Conservation (phyloP, 92 coral and sea anemone genomes). For the Umimayanthus kanabou region DNA sequence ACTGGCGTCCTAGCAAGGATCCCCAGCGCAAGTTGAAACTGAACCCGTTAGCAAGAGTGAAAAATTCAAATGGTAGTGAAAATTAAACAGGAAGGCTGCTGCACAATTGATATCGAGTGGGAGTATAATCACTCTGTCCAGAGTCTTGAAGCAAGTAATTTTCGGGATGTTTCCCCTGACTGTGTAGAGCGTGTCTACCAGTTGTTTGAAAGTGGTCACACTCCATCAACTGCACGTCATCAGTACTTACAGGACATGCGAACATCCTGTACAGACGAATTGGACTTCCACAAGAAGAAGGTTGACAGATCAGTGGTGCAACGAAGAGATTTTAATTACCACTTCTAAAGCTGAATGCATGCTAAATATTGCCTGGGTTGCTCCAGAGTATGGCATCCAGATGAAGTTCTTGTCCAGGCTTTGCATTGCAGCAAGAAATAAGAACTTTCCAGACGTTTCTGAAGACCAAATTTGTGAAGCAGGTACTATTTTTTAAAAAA, state of each 20-base stretch:
- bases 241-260: slow-evolving; percentile 61
- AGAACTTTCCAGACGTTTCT: too few species aligned
- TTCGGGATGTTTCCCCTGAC: slow-evolving; percentile 62
- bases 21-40: too few species aligned
- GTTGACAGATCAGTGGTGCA: slow-evolving; percentile 68
- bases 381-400: too few species aligned
- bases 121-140: slow-evolving; percentile 69
- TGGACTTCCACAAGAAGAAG: slow-evolving; percentile 62
- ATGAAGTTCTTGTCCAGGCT: too few species aligned
- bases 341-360: too few species aligned
- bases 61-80: too few species aligned
- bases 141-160: slow-evolving; percentile 63
- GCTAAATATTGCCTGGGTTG: too few species aligned
- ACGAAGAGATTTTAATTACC: slow-evolving; percentile 64
- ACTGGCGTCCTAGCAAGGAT: too few species aligned
- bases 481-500: too few species aligned
- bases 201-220: slow-evolving; percentile 71
- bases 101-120: slow-evolving; percentile 63
- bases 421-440: too few species aligned
- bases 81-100: slow-evolving; percentile 54
- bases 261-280: slow-evolving; percentile 57
- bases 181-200: slow-evolving; percentile 54
- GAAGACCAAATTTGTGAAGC: too few species aligned
- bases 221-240: slow-evolving; percentile 71
- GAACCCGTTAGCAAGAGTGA: too few species aligned